Conservation (phyloP, 2,888 invertebrate species). For the Amiota communis region DNA sequence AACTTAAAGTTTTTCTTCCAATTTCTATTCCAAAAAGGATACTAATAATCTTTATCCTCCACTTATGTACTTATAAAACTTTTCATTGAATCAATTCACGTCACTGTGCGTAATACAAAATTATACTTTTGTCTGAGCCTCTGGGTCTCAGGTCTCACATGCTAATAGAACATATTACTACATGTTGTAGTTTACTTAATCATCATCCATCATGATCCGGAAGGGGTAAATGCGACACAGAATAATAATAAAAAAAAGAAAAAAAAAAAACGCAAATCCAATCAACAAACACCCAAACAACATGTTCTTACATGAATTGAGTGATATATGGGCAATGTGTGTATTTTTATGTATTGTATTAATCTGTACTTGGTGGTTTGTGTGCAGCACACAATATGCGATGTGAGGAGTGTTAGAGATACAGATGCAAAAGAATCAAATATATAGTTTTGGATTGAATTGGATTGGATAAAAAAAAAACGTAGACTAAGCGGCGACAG, state of each 20-base stretch:
- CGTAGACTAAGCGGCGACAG: slow-evolving; percentile 35
- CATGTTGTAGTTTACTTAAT: slow-evolving; percentile 3
- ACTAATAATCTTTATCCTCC: too few relatives aligned
- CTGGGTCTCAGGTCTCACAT: too few relatives aligned
- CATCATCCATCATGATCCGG: slow-evolving; percentile 47
- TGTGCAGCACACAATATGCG: neutral
- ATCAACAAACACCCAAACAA: slow-evolving; percentile 42
- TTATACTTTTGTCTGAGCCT: slow-evolving; percentile 22
- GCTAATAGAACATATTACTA: too few relatives aligned
- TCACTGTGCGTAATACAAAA: slow-evolving; percentile 50
- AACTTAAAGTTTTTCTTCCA: too few relatives aligned
- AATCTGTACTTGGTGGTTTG: slow-evolving; percentile 6
- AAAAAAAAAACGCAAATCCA: slow-evolving; percentile 38
- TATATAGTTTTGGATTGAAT: neutral
- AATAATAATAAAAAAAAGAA: neutral
- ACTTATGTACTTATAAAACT: too few relatives aligned
- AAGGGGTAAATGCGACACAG: slow-evolving; percentile 56
- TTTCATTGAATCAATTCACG: neutral
- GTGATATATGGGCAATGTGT: slow-evolving; percentile 48
- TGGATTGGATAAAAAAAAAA: slow-evolving; percentile 22
- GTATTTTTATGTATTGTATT: slow-evolving; percentile 34
- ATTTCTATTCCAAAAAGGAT: too few relatives aligned
- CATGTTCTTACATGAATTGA: slow-evolving; percentile 45
- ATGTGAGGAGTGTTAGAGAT: slow-evolving; percentile 19
- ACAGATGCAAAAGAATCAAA: neutral